phyloP scores from a whole-genome alignment of 2,888 invertebrate species.

The Stenchaetothrips biformis region DNA sequence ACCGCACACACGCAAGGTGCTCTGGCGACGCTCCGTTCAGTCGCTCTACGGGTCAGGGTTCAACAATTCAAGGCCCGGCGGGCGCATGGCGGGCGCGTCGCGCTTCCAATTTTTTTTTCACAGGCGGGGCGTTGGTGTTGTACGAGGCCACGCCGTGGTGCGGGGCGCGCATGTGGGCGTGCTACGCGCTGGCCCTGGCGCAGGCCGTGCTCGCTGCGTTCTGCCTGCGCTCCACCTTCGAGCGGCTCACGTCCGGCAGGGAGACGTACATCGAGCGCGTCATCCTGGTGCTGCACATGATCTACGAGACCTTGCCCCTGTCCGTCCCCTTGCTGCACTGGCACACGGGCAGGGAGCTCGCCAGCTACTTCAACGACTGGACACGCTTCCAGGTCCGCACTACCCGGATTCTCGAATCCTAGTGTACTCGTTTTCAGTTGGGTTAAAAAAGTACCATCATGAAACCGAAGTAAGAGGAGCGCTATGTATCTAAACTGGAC shows the following conservation, averaged over 20 bases:
- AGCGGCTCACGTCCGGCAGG: background rate
- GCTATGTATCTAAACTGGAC: background rate
- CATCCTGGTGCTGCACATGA: constrained; percentile 9
- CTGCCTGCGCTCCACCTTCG: background rate
- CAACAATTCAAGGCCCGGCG: background rate
- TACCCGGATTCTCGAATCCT: too few species aligned
- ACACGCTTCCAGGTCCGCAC: background rate
- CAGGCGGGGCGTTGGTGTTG: background rate
- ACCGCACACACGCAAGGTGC: background rate
- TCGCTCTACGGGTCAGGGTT: background rate
- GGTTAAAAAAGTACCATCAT: too few species aligned
- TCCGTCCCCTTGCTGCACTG: background rate
- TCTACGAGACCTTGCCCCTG: background rate
- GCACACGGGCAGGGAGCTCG: background rate
- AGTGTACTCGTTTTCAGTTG: too few species aligned
- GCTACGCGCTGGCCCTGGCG: background rate
- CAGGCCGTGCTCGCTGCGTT: background rate
- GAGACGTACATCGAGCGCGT: background rate
- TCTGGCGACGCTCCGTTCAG: background rate
- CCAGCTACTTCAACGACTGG: constrained; percentile 3
- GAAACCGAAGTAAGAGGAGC: background rate
- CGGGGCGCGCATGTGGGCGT: background rate
- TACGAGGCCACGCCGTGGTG: background rate
- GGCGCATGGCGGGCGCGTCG: background rate
- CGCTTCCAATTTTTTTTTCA: background rate